phyloP scores from a whole-genome alignment of 2,888 invertebrate species.

The Arctia plantaginis region DNA sequence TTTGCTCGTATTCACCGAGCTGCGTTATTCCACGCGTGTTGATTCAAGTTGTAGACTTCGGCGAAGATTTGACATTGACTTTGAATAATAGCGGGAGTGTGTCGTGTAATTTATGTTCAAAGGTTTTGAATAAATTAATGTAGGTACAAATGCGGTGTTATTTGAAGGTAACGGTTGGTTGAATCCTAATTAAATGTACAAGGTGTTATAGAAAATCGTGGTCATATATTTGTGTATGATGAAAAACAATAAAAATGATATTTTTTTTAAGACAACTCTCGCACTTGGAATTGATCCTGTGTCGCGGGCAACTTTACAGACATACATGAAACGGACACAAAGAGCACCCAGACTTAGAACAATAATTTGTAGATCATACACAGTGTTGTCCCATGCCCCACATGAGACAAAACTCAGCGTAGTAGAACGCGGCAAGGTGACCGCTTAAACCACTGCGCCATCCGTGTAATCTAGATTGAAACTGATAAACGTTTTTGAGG shows the following conservation, averaged over 20 bases:
- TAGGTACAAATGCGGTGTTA: constrained; percentile 21
- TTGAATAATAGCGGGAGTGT: constrained; percentile 14
- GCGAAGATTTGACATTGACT: constrained; percentile 16
- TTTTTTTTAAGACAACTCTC: too few species aligned
- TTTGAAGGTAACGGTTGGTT: constrained; percentile 19
- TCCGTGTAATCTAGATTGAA: too few species aligned
- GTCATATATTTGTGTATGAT: background rate
- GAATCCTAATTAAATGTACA: background rate
- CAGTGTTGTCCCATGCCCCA: too few species aligned
- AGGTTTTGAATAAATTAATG: constrained; percentile 24
- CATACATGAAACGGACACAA: too few species aligned
- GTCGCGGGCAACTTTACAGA: too few species aligned
- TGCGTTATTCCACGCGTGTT: constrained; percentile 18
- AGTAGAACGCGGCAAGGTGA: too few species aligned
- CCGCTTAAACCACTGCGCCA: too few species aligned
- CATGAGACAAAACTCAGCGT: too few species aligned
- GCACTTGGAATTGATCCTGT: too few species aligned
- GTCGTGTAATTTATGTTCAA: constrained; percentile 29
- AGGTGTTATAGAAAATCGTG: background rate
- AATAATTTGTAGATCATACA: too few species aligned
- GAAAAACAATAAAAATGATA: background rate
- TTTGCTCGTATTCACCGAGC: constrained; percentile 18
- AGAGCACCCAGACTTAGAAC: too few species aligned
- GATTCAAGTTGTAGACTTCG: constrained; percentile 22
- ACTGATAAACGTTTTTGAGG: too few species aligned